phyloP scores from a whole-genome alignment of 2,113 vertebrate species.

The Hystrix brachyura region DNA sequence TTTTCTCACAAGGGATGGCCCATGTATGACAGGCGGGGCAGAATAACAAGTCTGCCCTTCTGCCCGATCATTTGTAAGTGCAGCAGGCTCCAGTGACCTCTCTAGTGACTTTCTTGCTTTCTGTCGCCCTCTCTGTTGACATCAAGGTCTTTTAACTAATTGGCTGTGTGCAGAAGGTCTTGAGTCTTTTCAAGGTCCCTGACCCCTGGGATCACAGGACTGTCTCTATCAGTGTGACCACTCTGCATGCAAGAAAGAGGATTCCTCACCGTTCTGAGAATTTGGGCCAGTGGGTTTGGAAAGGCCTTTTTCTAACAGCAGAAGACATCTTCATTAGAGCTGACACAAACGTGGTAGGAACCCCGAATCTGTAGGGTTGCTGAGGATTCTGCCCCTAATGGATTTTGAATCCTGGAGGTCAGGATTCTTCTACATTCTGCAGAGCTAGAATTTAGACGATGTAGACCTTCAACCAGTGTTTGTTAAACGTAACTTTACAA shows the following conservation, averaged over 20 bases:
- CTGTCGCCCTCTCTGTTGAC: background rate
- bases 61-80: background rate
- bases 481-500: background rate
- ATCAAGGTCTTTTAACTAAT: background rate
- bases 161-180: background rate
- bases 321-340: background rate
- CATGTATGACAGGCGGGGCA: background rate
- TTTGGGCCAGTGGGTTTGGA: background rate
- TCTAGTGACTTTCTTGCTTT: background rate
- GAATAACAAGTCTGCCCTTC: background rate
- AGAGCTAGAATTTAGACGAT: background rate
- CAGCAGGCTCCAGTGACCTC: background rate
- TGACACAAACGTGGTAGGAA: background rate
- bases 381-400: background rate
- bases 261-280: background rate
- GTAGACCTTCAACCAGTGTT: background rate
- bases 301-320: slow-evolving; percentile 7
- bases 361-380: background rate
- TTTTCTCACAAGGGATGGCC: background rate
- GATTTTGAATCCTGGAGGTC: background rate
- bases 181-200: background rate
- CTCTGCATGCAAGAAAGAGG: background rate
- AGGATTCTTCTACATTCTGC: background rate
- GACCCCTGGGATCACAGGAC: background rate
- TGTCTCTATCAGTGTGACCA: background rate